Evolutionary conservation across 2,888 invertebrate species (phyloP).

Genomic region (Oscheius sp.): DNA sequence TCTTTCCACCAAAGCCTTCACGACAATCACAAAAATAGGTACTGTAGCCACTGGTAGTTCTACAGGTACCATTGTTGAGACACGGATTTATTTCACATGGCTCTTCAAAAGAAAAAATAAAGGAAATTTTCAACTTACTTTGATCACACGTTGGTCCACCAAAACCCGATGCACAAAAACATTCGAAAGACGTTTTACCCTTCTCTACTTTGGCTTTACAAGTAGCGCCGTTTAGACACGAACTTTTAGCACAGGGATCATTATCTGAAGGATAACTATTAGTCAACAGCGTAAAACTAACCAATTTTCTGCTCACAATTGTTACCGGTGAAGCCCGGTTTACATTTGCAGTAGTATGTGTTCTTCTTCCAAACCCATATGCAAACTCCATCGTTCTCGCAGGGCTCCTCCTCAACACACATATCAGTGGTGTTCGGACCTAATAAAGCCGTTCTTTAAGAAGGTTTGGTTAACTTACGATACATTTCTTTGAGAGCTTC

Average conservation of each 20-base stretch:
- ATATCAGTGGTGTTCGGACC: constrained; percentile 51
- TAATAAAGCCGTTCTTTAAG: too few relatives aligned
- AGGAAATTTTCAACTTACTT: constrained; percentile 38
- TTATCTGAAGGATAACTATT: constrained; percentile 42
- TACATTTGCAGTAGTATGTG: constrained; percentile 63
- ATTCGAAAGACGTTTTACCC: constrained; percentile 57
- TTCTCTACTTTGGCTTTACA: constrained; percentile 54
- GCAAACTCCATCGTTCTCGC: constrained; percentile 65
- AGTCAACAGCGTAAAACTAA: constrained; percentile 31
- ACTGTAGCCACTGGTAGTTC: constrained; percentile 60
- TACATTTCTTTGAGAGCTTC: constrained; percentile 46
- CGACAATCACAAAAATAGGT: constrained; percentile 66
- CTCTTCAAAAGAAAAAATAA: constrained; percentile 34
- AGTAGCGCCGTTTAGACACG: constrained; percentile 67
- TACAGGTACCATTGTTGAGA: constrained; percentile 67
- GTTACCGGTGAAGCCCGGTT: constrained; percentile 58
- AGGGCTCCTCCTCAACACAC: constrained; percentile 62
- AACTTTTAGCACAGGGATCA: constrained; percentile 60
- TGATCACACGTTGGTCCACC: constrained; percentile 65
- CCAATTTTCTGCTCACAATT: constrained; percentile 63
- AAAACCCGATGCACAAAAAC: constrained; percentile 63
- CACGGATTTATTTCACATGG: constrained; percentile 62
- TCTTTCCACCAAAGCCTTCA: constrained; percentile 61
- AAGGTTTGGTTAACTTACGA: neutral
- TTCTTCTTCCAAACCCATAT: constrained; percentile 58